A percentile compares a stretch with the other conserved stretches of the same genome.
Conservation (phyloP, 2,113 vertebrate species). For the Tragelaphus imberbis region DNA sequence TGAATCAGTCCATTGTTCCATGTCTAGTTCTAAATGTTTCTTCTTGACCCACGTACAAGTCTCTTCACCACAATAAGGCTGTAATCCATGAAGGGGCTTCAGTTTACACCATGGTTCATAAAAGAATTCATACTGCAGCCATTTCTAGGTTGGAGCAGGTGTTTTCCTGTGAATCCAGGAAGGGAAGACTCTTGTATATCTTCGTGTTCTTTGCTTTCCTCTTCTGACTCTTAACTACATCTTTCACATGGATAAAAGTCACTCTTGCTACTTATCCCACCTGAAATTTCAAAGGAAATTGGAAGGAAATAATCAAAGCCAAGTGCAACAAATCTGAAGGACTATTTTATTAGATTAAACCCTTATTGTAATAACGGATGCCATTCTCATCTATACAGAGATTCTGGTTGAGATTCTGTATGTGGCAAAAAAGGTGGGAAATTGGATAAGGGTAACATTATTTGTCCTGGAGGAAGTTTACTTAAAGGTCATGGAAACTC, state of each 20-base stretch:
- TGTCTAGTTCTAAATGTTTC: neutral
- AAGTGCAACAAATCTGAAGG: neutral
- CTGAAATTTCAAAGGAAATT: neutral
- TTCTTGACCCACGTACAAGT: neutral
- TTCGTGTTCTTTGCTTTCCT: neutral
- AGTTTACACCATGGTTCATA: neutral
- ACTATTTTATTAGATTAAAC: neutral
- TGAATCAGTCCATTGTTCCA: neutral
- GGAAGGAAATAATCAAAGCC: neutral
- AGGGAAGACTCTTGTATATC: neutral
- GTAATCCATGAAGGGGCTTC: neutral
- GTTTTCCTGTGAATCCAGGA: neutral
- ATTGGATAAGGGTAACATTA: neutral
- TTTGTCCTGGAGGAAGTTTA: neutral
- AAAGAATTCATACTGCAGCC: neutral
- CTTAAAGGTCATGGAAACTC: neutral
- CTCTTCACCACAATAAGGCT: neutral
- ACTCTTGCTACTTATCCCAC: too few relatives aligned
- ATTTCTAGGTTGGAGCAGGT: neutral
- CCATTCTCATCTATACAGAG: neutral
- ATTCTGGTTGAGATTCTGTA: neutral
- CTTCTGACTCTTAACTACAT: neutral
- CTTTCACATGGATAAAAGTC: neutral
- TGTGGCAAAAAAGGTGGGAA: rapidly evolving
- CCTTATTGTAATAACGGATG: neutral